A percentile compares a stretch with the other conserved stretches of the same genome.
phyloP scores from a whole-genome alignment of 2,888 invertebrate species.

The Alviniconcha strummeri region DNA sequence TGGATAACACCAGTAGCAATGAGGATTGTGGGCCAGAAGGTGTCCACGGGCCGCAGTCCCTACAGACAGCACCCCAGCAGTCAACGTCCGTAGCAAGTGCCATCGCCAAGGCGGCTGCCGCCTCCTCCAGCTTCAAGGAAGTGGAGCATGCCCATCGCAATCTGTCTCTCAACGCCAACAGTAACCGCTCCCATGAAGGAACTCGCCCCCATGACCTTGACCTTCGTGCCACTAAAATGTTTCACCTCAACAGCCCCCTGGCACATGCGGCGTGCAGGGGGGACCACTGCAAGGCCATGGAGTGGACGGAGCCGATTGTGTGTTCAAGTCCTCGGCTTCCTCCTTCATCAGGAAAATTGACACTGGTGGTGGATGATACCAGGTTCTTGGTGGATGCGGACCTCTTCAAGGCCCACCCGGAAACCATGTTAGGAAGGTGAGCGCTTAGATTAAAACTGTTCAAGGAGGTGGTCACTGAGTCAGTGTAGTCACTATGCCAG shows the following conservation, averaged over 20 bases:
- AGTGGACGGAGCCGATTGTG: conserved; percentile 30
- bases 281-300: conserved; percentile 31
- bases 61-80: conserved; percentile 23
- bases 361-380: conserved; percentile 95
- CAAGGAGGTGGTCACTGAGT: no score
- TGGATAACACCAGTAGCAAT: conserved; percentile 63
- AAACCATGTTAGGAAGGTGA: conserved; percentile 95
- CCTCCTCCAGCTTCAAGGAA: conserved; percentile 6
- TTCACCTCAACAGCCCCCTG: background rate
- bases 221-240: background rate
- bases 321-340: conserved; percentile 32
- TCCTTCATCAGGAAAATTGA: conserved; percentile 55
- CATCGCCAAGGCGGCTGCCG: conserved; percentile 25
- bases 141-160: background rate
- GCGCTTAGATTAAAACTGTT: background rate
- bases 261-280: conserved; percentile 25
- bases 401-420: conserved; percentile 94
- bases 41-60: conserved; percentile 9
- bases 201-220: conserved; percentile 3
- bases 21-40: conserved; percentile 55
- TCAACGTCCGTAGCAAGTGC: background rate
- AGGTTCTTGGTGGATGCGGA: conserved; percentile 94
- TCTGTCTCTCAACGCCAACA: background rate
- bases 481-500: no score
- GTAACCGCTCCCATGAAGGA: background rate